Evolutionary conservation across 2,113 vertebrate genomes (phyloP), one percentile per base, ranked within the genome.

Genomic region (Serinus canaria): DNA sequence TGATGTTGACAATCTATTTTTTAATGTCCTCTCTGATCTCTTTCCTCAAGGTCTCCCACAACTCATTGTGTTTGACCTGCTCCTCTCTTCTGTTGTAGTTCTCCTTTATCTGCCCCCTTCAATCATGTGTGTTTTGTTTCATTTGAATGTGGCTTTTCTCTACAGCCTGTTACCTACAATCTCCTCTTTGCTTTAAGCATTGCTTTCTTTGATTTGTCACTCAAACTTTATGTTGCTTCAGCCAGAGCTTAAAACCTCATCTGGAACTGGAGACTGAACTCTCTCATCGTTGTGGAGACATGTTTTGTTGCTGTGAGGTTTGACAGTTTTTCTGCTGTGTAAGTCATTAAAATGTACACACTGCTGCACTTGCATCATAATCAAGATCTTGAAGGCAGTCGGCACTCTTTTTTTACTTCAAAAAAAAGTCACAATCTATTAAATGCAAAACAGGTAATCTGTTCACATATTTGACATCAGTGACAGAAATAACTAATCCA

Each of bases 1-100:
- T 89, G 88, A 96, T 78, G 84, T 43, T 92, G 90, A 83, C 92
- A 95, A 86, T 84, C 15, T 70, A 87, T 92, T 93, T 96, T 93
- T 86, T 95, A 63, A 90, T 90, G 76, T 96, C 67, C 63, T 75
- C 90, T 97, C 87, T 96, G 90, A 97, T 97, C 89, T 93, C 74
- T 78, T 95, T 94, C 90, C 85, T 94, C 81, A 66, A 96, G 93
- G 93, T 95, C 87, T 80, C 47, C 55, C 23, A 0, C 53, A 95
- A 94, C 55, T 87, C 77, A 74, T 35, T 74, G n/a, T 63, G 47
- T 84, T 90, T 10, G 15, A 87, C 80, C 87, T 4, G 2, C n/a
- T 97, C 53, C 35, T 56, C 89, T 91, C 62, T 95, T 87, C 76
- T 75, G 16, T n/a, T 94, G 25, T 74, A 44, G 81, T 75, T 92